phyloP scores from a whole-genome alignment of 1,140 invertebrate species.

The Drosophila trapezifrons region DNA sequence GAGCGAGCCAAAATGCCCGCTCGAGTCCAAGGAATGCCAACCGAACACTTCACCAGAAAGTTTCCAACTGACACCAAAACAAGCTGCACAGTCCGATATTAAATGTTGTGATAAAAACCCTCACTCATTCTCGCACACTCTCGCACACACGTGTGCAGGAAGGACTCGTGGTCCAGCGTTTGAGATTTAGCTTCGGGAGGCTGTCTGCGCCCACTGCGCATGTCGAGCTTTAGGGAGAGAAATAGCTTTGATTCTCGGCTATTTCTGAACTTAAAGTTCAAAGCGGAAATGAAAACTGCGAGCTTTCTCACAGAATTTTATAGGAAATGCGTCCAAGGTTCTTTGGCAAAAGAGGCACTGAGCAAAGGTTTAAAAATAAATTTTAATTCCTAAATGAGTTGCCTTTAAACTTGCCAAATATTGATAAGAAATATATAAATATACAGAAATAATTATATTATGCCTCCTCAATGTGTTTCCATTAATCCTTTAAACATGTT shows the following conservation, averaged over 20 bases:
- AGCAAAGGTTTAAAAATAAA: too few species aligned
- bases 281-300: not conserved
- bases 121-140: conserved; percentile 21
- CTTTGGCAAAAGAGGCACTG: too few species aligned
- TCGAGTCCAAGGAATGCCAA: conserved; percentile 37
- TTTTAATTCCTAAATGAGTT: not conserved
- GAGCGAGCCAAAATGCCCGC: conserved; percentile 49
- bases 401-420: too few species aligned
- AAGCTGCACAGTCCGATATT: conserved; percentile 49
- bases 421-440: not conserved
- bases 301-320: not conserved
- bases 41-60: conserved; percentile 73
- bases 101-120: conserved; percentile 71
- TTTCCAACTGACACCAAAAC: conserved; percentile 69
- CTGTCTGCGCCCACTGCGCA: conserved; percentile 54
- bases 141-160: conserved; percentile 24
- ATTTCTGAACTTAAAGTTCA: conserved; percentile 8
- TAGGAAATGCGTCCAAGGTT: too few species aligned
- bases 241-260: not conserved
- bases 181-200: conserved; percentile 33
- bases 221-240: conserved; percentile 21
- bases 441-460: too few species aligned
- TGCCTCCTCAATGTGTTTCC: too few species aligned
- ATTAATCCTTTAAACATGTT: not conserved
- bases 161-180: conserved; percentile 33